phyloP scores from a whole-genome alignment of 2,888 invertebrate species.

The Nudaria mundana region DNA sequence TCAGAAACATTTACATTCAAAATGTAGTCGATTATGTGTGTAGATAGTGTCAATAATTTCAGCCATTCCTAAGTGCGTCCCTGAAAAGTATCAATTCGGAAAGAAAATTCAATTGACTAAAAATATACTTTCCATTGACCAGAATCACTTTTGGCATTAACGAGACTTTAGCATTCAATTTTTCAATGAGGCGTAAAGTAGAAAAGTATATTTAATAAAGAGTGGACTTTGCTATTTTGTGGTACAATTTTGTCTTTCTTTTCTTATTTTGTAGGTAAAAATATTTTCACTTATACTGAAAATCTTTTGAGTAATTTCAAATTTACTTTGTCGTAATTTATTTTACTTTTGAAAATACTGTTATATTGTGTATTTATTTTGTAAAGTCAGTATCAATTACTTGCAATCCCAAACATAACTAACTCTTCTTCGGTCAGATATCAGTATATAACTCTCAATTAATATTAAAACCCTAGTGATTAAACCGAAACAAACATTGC shows the following conservation, averaged over 20 bases:
- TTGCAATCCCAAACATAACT: too few species aligned
- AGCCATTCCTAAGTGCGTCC: conserved; percentile 20
- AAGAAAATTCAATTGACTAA: conserved; percentile 40
- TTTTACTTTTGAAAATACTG: not conserved
- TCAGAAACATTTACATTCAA: too few species aligned
- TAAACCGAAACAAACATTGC: too few species aligned
- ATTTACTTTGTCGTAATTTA: not conserved
- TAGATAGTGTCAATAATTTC: conserved; percentile 14
- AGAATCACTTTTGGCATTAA: conserved; percentile 23
- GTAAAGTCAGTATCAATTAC: too few species aligned
- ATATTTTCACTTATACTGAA: conserved; percentile 1
- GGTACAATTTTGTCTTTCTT: not conserved
- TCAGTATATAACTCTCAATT: too few species aligned
- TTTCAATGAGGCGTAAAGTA: conserved; percentile 10
- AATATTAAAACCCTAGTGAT: too few species aligned
- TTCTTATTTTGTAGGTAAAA: too few species aligned
- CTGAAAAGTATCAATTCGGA: conserved; percentile 27
- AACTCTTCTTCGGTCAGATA: too few species aligned
- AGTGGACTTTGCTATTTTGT: conserved; percentile 3
- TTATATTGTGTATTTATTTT: not conserved
- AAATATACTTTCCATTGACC: conserved; percentile 29
- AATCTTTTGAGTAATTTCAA: not conserved
- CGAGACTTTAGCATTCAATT: conserved; percentile 20
- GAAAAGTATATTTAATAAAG: conserved; percentile 12
- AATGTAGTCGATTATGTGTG: conserved; percentile 7